phyloP scores from a whole-genome alignment of 2,797 vertebrate species.

The Hybognathus amarus region DNA sequence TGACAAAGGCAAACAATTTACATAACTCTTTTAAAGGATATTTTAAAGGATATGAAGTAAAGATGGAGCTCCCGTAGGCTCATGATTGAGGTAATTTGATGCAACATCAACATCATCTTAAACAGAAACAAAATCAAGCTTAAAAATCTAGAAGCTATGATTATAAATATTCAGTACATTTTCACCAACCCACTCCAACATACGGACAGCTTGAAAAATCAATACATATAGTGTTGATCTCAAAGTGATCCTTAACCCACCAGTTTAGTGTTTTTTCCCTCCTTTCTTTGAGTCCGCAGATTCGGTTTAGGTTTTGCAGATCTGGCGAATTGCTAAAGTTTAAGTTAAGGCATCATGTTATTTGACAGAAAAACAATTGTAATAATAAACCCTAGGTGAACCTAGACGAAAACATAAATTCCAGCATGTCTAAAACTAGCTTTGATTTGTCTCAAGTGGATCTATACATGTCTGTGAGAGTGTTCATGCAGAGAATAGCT shows the following conservation, averaged over 20 bases:
- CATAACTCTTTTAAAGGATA: slow-evolving; percentile 23
- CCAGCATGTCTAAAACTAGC: too few species aligned
- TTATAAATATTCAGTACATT: not conserved
- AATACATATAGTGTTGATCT: not conserved
- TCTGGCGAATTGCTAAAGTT: slow-evolving; percentile 91
- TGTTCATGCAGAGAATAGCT: not conserved
- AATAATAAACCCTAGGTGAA: slow-evolving; percentile 9
- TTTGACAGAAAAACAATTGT: slow-evolving; percentile 9
- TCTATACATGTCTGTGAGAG: not conserved
- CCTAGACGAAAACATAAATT: not conserved
- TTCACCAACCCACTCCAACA: not conserved
- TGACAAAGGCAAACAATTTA: not conserved
- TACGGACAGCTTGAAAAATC: not conserved
- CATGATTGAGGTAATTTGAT: slow-evolving; percentile 72
- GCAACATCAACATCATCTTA: slow-evolving; percentile 73
- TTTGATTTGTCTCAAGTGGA: not conserved
- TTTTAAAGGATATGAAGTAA: slow-evolving; percentile 81
- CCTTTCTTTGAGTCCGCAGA: slow-evolving; percentile 79
- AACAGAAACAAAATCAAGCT: slow-evolving; percentile 61
- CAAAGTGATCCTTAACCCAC: slow-evolving; percentile 68
- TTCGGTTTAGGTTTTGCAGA: slow-evolving; percentile 93
- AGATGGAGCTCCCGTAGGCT: slow-evolving; percentile 79
- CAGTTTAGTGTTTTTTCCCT: slow-evolving; percentile 68
- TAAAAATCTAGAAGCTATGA: not conserved
- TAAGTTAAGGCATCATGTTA: slow-evolving; percentile 76